Percentiles rank a stretch among this genome's conserved stretches.
Evolutionary conservation across 2,113 vertebrate species (phyloP).

Genomic region (Girardinichthys multiradiatus): DNA sequence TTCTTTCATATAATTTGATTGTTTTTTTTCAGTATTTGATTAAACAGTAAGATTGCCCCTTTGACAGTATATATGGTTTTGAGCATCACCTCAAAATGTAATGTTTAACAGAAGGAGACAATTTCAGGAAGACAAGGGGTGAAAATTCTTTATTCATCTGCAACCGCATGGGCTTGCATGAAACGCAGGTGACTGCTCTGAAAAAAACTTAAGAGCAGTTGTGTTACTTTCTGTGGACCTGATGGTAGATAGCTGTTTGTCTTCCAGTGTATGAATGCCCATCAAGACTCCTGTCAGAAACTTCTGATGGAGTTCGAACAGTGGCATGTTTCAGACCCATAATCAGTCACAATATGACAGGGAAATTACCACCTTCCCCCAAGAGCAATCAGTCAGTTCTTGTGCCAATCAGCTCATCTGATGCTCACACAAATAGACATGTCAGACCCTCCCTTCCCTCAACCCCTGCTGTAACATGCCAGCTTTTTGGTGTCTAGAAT

Average conservation of each 20-base stretch:
- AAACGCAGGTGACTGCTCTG: slow-evolving; percentile 15
- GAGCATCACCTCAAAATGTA: slow-evolving; percentile 11
- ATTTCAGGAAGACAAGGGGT: slow-evolving; percentile 23
- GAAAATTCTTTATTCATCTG: slow-evolving; percentile 17
- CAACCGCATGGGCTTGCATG: neutral
- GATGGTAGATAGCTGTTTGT: slow-evolving; percentile 57
- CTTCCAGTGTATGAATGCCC: slow-evolving; percentile 40
- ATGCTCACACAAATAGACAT: slow-evolving; percentile 65
- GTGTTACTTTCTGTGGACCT: slow-evolving; percentile 44
- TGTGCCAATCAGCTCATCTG: slow-evolving; percentile 72
- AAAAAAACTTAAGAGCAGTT: slow-evolving; percentile 12
- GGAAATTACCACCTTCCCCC: slow-evolving; percentile 76
- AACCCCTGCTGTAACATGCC: neutral
- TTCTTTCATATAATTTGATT: neutral
- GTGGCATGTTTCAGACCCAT: slow-evolving; percentile 74
- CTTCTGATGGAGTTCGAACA: slow-evolving; percentile 71
- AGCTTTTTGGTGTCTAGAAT: slow-evolving; percentile 24
- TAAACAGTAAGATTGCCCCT: slow-evolving; percentile 3
- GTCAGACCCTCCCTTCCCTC: slow-evolving; percentile 6
- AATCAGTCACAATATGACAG: slow-evolving; percentile 78
- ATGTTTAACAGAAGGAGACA: neutral
- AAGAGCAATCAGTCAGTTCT: slow-evolving; percentile 73
- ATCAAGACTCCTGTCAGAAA: slow-evolving; percentile 70
- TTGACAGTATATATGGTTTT: slow-evolving; percentile 1
- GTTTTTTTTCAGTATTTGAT: slow-evolving; percentile 13